Evolutionary conservation across 1,140 invertebrate genomes (phyloP), one percentile per base, ranked within the genome.

Genomic region (fruit fly (Drosophila melanogaster)): DNA sequence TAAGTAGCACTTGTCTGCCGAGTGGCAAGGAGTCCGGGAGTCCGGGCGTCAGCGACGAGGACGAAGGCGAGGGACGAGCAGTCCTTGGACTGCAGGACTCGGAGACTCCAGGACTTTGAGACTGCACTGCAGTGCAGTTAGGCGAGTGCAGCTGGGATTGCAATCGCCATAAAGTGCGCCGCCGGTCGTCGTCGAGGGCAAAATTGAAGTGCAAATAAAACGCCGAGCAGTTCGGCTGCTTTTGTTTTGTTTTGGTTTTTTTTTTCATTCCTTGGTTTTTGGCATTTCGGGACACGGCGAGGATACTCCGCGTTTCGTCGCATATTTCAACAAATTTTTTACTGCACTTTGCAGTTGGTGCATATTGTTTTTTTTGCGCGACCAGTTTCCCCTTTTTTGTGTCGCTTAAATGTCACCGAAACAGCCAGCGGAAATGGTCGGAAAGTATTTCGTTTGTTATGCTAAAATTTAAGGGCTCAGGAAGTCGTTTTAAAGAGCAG

Each of bases 201-300:
- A 87, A 87, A 87, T 89, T 87, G 83, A 87, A 87, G 83, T 87
- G 83, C 83, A 87, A 87, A 87, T 87, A 86, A 86, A 86, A 86
- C 64, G 81, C 67, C 74, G 58, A 85, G 81, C 76, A 73, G 70
- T 77, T 84, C 71, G 60, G 37, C 44, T 58, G 10, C 24, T 46
- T 55, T 54, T 54, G 40, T 67, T 75, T 66, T 15, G n/a, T 46
- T 55, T 49, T 59, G 0, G 5, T 6, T 26, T 26, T 6, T 26
- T 26, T 26, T 26, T 8, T 22, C 19, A 22, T 22, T 22, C 19
- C 19, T 30, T 30, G 30, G 8, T 53, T 77, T 67, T 76, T 26
- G 59, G 35, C 24, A 62, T 56, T 56, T 79, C 14, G 59, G 59
- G 59, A 54, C 46, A 26, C 10, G 54, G 38, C 24, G 43, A 19